Percentiles rank a stretch among this genome's conserved stretches.
Conservation (phyloP, 2,888 invertebrate genomes). For the Rhingia rostrata region DNA sequence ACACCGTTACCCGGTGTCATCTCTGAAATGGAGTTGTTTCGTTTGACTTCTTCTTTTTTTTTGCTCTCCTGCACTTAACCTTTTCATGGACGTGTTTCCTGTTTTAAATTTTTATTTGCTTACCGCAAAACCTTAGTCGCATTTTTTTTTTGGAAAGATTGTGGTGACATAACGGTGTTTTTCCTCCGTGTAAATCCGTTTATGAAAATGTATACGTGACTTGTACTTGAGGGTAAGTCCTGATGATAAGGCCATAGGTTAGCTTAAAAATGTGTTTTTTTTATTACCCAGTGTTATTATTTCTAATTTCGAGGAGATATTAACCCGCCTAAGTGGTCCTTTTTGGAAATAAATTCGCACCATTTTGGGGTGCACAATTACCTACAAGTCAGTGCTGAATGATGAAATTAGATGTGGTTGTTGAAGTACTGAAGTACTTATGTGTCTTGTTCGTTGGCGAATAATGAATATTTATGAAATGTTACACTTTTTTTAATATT, state of each 20-base stretch:
- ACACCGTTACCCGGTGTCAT: slow-evolving; percentile 55
- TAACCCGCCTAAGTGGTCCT: slow-evolving; percentile 13
- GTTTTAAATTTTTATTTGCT: slow-evolving; percentile 62
- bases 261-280: slow-evolving; percentile 8
- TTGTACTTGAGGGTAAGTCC: slow-evolving; percentile 10
- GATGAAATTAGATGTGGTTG: background rate
- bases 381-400: background rate
- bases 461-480: too few relatives aligned
- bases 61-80: slow-evolving; percentile 19
- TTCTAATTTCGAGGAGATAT: slow-evolving; percentile 30
- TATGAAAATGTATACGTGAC: slow-evolving; percentile 26
- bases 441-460: background rate
- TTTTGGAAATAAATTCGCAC: slow-evolving; percentile 1
- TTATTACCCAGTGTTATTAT: slow-evolving; percentile 11
- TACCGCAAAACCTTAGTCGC: slow-evolving; percentile 35
- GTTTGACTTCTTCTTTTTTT: slow-evolving; percentile 7
- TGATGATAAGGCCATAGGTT: slow-evolving; percentile 28
- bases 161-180: slow-evolving; percentile 57
- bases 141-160: slow-evolving; percentile 18
- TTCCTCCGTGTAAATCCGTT: slow-evolving; percentile 4
- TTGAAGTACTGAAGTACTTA: background rate
- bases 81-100: slow-evolving; percentile 63
- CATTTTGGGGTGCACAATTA: background rate
- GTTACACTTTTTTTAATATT: too few relatives aligned
- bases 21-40: slow-evolving; percentile 66